phyloP scores from a whole-genome alignment of 2,113 vertebrate genomes.

The Nerophis lumbriciformis region DNA sequence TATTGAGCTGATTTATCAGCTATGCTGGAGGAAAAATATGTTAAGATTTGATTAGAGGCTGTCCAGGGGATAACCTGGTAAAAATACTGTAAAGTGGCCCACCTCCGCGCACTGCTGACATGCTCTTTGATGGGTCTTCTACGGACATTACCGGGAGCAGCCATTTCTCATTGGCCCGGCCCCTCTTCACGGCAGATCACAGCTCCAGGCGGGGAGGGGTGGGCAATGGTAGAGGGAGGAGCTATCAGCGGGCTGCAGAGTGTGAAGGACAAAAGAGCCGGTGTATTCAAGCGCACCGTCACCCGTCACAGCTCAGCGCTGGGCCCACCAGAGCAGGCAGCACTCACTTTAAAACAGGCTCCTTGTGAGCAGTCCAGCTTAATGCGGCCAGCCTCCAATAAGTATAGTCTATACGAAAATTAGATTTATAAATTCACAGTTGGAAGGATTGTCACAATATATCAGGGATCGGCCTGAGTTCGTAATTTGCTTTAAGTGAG shows the following conservation, averaged over 20 bases:
- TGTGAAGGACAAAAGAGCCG: slow-evolving; percentile 81
- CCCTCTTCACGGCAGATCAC: slow-evolving; percentile 64
- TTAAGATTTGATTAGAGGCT: slow-evolving; percentile 28
- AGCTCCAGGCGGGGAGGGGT: slow-evolving; percentile 68
- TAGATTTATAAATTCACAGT: slow-evolving; percentile 10
- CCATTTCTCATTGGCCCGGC: slow-evolving; percentile 60
- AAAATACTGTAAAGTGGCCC: slow-evolving; percentile 43
- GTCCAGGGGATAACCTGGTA: slow-evolving; percentile 23
- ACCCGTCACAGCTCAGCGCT: slow-evolving; percentile 73
- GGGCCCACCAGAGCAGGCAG: slow-evolving; percentile 68
- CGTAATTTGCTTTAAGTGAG: slow-evolving; percentile 1
- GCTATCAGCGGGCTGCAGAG: slow-evolving; percentile 75
- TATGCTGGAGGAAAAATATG: slow-evolving; percentile 22
- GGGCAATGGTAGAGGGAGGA: slow-evolving; percentile 65
- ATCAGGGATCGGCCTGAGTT: slow-evolving; percentile 4
- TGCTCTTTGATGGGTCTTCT: slow-evolving; percentile 53
- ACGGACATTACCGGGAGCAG: slow-evolving; percentile 63
- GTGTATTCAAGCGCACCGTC: slow-evolving; percentile 71
- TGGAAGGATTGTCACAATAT: slow-evolving; percentile 23
- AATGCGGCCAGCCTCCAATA: slow-evolving; percentile 39
- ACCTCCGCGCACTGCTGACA: slow-evolving; percentile 41
- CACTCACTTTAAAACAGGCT: slow-evolving; percentile 64
- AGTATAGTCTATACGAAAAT: slow-evolving; percentile 21
- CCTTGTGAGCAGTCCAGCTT: slow-evolving; percentile 50
- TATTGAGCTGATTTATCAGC: slow-evolving; percentile 19